Evolutionary conservation across 2,113 vertebrate species (phyloP), one percentile per base, ranked within the genome.

Genomic region (Butorides virescens): DNA sequence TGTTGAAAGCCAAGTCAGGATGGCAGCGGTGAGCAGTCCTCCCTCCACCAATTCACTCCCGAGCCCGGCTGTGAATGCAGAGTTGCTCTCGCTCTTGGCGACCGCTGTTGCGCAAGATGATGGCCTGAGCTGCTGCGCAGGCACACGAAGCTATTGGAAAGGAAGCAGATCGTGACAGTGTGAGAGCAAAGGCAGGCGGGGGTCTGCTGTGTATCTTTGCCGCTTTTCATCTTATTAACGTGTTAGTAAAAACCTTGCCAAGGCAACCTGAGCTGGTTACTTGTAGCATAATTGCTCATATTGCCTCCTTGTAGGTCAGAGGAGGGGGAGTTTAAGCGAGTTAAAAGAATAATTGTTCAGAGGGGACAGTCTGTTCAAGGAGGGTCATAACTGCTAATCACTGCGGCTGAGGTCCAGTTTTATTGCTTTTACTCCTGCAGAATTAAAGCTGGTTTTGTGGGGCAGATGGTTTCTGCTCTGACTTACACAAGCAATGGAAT

Each of bases 171-270:
- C 0, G 1, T 95, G 94, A 95, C 97, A 97, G 87, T 87, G 76
- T 6, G 78, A 95, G 93, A 97, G 93, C 76, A 97, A 96, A 95
- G 95, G 85, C 94, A 96, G 96, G 90, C 93, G 9, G 72, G 90
- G 95, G 85, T 96, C 94, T 96, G 95, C 95, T 97, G 82, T 96
- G 88, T 95, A 92, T 97, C 92, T 88, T 79, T 80, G 93, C 91
- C 92, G 11, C 96, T 96, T 93, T 96, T 97, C 94, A 95, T 97
- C 96, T 91, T 96, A 97, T 96, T 97, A 97, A 90, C 90, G 73
- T 95, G 93, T 97, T 97, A 95, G 93, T 96, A 92, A 92, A 97
- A 94, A 84, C 89, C 90, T 88, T 92, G 91, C 95, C 92, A 96
- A 82, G 93, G 96, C 92, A 97, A 96, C 96, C 94, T 95, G 87